phyloP scores from a whole-genome alignment of 2,113 vertebrate species.

The Vanacampus margaritifer region DNA sequence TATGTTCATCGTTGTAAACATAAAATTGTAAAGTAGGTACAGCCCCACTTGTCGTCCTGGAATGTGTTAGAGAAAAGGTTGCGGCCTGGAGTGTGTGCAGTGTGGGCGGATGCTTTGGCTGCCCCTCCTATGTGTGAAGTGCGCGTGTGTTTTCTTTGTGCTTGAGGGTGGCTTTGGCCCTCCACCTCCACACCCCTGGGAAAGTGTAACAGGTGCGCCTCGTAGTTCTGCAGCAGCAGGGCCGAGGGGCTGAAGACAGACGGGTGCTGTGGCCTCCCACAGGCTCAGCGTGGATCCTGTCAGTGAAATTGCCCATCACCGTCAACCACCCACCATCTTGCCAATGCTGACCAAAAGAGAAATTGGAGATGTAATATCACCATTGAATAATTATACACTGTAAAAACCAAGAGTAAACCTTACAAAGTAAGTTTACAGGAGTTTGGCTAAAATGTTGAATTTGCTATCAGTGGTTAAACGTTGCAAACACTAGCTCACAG shows the following conservation, averaged over 20 bases:
- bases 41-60: constrained; percentile 34
- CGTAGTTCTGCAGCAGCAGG: constrained; percentile 68
- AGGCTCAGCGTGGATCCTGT: constrained; percentile 15
- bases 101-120: constrained; percentile 42
- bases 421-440: no score
- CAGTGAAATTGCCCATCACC: constrained; percentile 24
- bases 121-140: constrained; percentile 17
- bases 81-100: constrained; percentile 24
- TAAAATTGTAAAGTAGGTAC: not conserved
- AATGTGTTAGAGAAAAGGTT: constrained; percentile 37
- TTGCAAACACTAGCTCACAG: no score
- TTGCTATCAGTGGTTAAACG: not conserved
- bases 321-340: constrained; percentile 7
- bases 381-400: constrained; percentile 11
- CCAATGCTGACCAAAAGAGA: constrained; percentile 16
- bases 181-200: constrained; percentile 77
- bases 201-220: constrained; percentile 89
- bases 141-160: constrained; percentile 41
- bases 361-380: constrained; percentile 25
- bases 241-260: constrained; percentile 26
- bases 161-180: constrained; percentile 73
- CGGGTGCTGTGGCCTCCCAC: constrained; percentile 16
- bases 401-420: not conserved
- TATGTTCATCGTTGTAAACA: not conserved
- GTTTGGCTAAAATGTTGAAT: not conserved